phyloP scores from a whole-genome alignment of 2,888 invertebrate genomes.

The Diadromus collaris region DNA sequence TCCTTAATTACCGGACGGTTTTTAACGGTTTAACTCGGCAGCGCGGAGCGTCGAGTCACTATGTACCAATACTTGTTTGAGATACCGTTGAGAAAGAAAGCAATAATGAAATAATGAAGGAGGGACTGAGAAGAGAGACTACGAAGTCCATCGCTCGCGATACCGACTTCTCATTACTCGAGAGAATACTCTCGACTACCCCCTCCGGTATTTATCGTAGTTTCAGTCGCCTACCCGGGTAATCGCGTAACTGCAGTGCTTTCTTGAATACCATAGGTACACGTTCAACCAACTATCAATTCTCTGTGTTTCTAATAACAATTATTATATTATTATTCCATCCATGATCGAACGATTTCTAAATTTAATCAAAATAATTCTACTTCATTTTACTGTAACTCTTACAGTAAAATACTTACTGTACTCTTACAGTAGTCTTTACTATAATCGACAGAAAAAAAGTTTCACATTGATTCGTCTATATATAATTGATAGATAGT shows the following conservation, averaged over 20 bases:
- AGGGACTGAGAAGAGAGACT: conserved; percentile 1
- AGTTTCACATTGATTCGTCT: too few relatives aligned
- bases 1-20: conserved; percentile 74
- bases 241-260: conserved; percentile 11
- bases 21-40: conserved; percentile 62
- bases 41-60: conserved; percentile 44
- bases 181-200: conserved; percentile 16
- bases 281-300: conserved; percentile 13
- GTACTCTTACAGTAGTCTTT: too few relatives aligned
- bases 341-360: neutral
- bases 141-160: conserved; percentile 25
- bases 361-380: too few relatives aligned
- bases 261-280: conserved; percentile 10
- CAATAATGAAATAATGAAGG: conserved; percentile 7
- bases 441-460: too few relatives aligned
- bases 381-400: too few relatives aligned
- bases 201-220: neutral
- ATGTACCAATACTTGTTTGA: conserved; percentile 44
- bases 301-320: neutral
- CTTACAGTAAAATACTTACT: too few relatives aligned
- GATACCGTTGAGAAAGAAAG: conserved; percentile 14
- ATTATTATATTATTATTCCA: neutral
- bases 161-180: conserved; percentile 12
- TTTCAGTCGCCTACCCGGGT: neutral
- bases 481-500: too few relatives aligned